Percentiles rank a stretch among this genome's conserved stretches.
phyloP scores from a whole-genome alignment of 2,113 vertebrate genomes.

The Calcarius ornatus region DNA sequence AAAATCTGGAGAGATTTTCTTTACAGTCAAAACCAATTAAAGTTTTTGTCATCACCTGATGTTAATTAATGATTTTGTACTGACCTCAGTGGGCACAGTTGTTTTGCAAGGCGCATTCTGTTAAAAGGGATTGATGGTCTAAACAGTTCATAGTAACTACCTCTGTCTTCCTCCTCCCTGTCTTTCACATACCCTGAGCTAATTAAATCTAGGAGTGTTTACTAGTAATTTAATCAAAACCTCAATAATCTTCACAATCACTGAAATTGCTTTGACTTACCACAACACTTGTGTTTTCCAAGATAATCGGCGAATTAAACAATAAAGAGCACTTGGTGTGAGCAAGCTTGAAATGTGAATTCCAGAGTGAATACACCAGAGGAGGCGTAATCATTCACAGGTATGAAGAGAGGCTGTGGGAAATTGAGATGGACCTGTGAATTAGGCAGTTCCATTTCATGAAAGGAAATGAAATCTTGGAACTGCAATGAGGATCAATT shows the following conservation, averaged over 20 bases:
- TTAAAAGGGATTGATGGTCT: background rate
- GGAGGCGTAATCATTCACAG: background rate
- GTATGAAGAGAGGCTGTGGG: background rate
- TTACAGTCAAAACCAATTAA: background rate
- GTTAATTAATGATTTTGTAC: background rate
- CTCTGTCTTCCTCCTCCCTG: background rate
- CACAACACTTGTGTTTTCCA: background rate
- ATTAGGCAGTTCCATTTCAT: background rate
- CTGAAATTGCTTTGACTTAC: background rate
- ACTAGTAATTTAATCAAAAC: background rate
- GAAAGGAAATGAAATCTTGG: background rate
- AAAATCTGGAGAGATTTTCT: background rate
- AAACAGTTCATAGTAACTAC: background rate
- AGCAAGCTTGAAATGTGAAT: background rate
- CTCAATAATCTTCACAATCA: background rate
- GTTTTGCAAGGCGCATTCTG: background rate
- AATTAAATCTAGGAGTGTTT: slow-evolving; percentile 31
- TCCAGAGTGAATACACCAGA: background rate
- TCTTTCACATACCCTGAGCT: background rate
- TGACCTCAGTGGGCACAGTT: background rate
- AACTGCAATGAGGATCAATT: background rate
- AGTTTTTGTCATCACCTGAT: background rate
- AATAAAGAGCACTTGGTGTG: background rate
- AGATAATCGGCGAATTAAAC: background rate
- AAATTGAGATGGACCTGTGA: background rate